Evolutionary conservation across 2,113 vertebrate species (phyloP).

Genomic region (Calyptomena viridis): DNA sequence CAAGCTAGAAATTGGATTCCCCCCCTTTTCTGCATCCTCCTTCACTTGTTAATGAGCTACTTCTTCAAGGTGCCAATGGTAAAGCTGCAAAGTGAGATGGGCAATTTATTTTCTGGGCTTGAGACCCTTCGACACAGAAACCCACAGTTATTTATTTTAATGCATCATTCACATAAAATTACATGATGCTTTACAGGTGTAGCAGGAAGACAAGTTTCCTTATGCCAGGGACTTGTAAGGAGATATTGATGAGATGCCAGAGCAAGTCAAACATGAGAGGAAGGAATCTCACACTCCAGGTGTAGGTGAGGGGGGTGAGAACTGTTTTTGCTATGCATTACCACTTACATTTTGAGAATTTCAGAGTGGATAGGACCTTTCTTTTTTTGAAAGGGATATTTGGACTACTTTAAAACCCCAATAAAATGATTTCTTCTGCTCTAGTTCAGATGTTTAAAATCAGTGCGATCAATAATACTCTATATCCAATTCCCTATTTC

Average conservation of each 20-base stretch:
- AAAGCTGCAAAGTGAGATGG: conserved; percentile 27
- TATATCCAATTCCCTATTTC: not conserved
- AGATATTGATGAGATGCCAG: not conserved
- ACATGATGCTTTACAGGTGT: not conserved
- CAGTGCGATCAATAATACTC: not conserved
- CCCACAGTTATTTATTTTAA: conserved; percentile 16
- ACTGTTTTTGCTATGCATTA: not conserved
- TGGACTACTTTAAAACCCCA: not conserved
- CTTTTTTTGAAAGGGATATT: not conserved
- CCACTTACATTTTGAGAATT: not conserved
- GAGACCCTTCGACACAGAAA: not conserved
- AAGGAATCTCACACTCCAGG: not conserved
- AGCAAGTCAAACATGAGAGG: not conserved
- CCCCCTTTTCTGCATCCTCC: not conserved
- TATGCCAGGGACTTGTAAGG: not conserved
- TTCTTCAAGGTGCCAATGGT: conserved; percentile 54
- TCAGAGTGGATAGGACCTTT: not conserved
- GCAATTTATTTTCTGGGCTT: conserved; percentile 37
- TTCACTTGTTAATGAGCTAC: conserved; percentile 43
- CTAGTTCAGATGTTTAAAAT: not conserved
- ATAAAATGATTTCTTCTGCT: not conserved
- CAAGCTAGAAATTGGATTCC: conserved; percentile 59
- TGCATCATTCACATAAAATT: not conserved
- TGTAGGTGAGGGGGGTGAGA: not conserved
- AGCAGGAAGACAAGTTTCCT: not conserved